Evolutionary conservation across 2,113 vertebrate genomes (phyloP).

Genomic region (Sylvietta virens): DNA sequence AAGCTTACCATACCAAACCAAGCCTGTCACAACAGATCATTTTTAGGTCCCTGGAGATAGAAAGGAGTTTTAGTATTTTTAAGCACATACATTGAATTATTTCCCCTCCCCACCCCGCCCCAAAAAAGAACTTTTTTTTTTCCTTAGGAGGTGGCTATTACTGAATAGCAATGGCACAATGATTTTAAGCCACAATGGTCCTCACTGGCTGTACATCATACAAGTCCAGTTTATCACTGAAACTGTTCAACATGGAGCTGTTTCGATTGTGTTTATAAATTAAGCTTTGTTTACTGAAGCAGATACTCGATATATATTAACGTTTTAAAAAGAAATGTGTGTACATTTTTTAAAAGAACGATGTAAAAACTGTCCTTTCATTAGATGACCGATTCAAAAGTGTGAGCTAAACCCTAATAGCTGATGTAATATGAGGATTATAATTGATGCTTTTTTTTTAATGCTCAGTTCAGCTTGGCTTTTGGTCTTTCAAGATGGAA

Average conservation of each 20-base stretch:
- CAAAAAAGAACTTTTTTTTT: background rate
- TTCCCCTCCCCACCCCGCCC: background rate
- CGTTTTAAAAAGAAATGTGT: slow-evolving; percentile 71
- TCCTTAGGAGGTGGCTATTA: slow-evolving; percentile 66
- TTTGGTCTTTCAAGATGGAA: slow-evolving; percentile 75
- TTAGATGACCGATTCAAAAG: slow-evolving; percentile 68
- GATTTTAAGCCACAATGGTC: slow-evolving; percentile 62
- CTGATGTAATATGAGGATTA: slow-evolving; percentile 64
- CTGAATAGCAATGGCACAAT: slow-evolving; percentile 72
- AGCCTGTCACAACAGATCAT: slow-evolving; percentile 39
- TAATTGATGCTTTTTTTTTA: slow-evolving; percentile 66
- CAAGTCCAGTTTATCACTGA: slow-evolving; percentile 70
- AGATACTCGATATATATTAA: slow-evolving; percentile 71
- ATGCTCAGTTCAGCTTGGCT: slow-evolving; percentile 72
- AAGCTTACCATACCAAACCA: slow-evolving; percentile 60
- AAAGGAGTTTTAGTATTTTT: slow-evolving; percentile 66
- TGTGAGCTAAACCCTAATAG: slow-evolving; percentile 64
- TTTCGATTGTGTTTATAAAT: slow-evolving; percentile 76
- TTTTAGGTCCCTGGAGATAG: slow-evolving; percentile 48
- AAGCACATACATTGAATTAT: slow-evolving; percentile 56
- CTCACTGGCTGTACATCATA: slow-evolving; percentile 66
- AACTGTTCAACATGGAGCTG: slow-evolving; percentile 69
- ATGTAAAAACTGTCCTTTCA: slow-evolving; percentile 72
- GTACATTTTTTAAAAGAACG: slow-evolving; percentile 76
- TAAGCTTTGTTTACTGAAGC: slow-evolving; percentile 72